phyloP scores from a whole-genome alignment of 2,113 vertebrate species.

The Oreochromis aureus region DNA sequence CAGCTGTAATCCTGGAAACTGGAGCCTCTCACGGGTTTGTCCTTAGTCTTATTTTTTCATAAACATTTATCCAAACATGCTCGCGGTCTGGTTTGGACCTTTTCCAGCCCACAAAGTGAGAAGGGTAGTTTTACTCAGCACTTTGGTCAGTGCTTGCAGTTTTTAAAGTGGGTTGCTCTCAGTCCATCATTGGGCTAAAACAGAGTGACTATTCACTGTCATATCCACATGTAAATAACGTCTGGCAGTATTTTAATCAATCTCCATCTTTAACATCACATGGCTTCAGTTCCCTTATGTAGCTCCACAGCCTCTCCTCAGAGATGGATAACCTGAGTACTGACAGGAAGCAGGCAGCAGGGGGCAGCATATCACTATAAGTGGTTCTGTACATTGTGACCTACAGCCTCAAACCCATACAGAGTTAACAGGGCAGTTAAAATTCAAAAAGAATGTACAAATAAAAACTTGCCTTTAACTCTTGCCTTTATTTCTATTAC shows the following conservation, averaged over 20 bases:
- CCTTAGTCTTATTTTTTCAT: not conserved
- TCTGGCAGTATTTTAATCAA: not conserved
- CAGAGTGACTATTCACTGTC: too few species aligned
- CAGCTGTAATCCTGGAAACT: rapidly evolving
- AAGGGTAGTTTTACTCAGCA: not conserved
- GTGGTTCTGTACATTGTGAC: not conserved
- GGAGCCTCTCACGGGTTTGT: not conserved
- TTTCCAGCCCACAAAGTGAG: rapidly evolving
- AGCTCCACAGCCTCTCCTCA: not conserved
- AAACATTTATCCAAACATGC: not conserved
- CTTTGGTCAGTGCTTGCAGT: too few species aligned
- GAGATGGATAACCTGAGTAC: not conserved
- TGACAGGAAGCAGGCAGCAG: not conserved
- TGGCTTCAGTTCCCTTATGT: not conserved
- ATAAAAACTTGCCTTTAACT: not conserved
- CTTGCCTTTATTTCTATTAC: rapidly evolving
- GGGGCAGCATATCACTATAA: not conserved
- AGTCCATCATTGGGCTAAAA: too few species aligned
- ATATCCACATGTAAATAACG: not conserved
- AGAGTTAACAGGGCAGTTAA: not conserved
- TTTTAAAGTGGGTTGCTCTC: too few species aligned
- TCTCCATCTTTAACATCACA: not conserved
- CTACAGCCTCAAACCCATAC: rapidly evolving
- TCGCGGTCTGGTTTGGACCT: rapidly evolving
- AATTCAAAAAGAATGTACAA: rapidly evolving